A percentile compares a stretch with the other conserved stretches of the same genome.
phyloP scores from a whole-genome alignment of 64 coral and sea anemone species.

The Montipora sp. region DNA sequence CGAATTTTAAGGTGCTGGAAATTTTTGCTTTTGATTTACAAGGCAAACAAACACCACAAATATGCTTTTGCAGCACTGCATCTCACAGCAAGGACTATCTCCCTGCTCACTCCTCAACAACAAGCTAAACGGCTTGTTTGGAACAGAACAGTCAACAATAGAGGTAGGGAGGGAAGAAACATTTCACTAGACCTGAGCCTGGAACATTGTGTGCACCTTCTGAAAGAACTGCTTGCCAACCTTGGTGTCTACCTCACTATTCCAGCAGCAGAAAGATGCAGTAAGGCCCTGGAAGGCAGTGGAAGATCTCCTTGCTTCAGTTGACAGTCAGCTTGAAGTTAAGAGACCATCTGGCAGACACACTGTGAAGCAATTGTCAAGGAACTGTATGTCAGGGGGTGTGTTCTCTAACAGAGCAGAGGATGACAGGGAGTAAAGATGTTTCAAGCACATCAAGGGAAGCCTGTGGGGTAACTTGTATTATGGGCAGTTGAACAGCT shows the following conservation, averaged over 20 bases:
- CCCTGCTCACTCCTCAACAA: slow-evolving; percentile 24
- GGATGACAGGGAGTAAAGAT: slow-evolving; percentile 28
- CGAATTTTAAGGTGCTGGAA: slow-evolving; percentile 53
- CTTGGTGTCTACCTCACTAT: slow-evolving; percentile 50
- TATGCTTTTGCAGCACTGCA: slow-evolving; percentile 56
- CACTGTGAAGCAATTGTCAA: slow-evolving; percentile 60
- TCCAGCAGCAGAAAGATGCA: slow-evolving; percentile 49
- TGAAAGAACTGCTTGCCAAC: slow-evolving; percentile 56
- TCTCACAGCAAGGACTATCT: slow-evolving; percentile 11
- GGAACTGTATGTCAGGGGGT: slow-evolving; percentile 40
- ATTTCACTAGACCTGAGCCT: slow-evolving; percentile 56
- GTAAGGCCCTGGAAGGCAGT: slow-evolving; percentile 65
- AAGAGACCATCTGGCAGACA: slow-evolving; percentile 64
- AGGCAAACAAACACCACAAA: slow-evolving; percentile 20
- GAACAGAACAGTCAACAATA: slow-evolving; percentile 45
- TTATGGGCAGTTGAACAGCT: not conserved
- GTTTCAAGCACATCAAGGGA: slow-evolving; percentile 49
- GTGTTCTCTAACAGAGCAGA: slow-evolving; percentile 32
- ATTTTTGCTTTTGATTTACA: slow-evolving; percentile 47
- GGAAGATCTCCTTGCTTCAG: slow-evolving; percentile 60
- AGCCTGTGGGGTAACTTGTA: slow-evolving; percentile 7
- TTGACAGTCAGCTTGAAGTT: slow-evolving; percentile 52
- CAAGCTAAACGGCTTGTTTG: slow-evolving; percentile 41
- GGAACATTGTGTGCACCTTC: slow-evolving; percentile 49
- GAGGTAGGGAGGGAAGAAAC: slow-evolving; percentile 37